Evolutionary conservation across 2,113 vertebrate species (phyloP).

Genomic region (Pseudopodoces humilis): DNA sequence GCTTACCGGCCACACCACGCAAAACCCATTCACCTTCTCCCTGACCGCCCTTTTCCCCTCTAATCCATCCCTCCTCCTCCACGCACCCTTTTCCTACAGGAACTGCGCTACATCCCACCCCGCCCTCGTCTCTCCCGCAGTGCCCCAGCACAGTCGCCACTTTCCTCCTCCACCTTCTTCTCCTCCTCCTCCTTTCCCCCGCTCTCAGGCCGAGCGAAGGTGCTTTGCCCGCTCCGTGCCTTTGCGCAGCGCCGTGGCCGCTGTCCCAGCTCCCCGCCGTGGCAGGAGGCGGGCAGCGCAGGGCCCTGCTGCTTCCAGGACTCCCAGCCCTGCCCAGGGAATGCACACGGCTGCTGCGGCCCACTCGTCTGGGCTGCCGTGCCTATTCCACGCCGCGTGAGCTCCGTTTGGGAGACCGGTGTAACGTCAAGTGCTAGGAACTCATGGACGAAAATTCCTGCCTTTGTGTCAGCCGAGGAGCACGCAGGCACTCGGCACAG

Average conservation of each 20-base stretch:
- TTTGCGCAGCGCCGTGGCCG: fast-evolving
- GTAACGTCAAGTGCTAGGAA: fast-evolving
- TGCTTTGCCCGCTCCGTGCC: fast-evolving
- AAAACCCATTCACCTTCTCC: background rate
- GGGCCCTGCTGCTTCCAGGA: fast-evolving
- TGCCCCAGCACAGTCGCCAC: background rate
- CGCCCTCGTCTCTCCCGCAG: too few relatives aligned
- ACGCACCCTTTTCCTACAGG: background rate
- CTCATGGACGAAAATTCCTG: fast-evolving
- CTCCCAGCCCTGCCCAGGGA: background rate
- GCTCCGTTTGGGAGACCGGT: fast-evolving
- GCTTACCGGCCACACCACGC: too few relatives aligned
- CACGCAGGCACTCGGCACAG: background rate
- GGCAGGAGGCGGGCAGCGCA: background rate
- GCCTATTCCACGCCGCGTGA: fast-evolving
- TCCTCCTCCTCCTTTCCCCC: fast-evolving
- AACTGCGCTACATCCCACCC: background rate
- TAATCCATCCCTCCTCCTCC: background rate
- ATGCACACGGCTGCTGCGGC: fast-evolving
- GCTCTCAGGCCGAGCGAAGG: fast-evolving
- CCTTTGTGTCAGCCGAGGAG: background rate
- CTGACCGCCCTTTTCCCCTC: background rate
- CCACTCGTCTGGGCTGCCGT: fast-evolving
- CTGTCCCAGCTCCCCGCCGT: background rate
- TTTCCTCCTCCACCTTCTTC: background rate